Conservation (phyloP, 2,888 invertebrate genomes). For the Calliscelio sp. region DNA sequence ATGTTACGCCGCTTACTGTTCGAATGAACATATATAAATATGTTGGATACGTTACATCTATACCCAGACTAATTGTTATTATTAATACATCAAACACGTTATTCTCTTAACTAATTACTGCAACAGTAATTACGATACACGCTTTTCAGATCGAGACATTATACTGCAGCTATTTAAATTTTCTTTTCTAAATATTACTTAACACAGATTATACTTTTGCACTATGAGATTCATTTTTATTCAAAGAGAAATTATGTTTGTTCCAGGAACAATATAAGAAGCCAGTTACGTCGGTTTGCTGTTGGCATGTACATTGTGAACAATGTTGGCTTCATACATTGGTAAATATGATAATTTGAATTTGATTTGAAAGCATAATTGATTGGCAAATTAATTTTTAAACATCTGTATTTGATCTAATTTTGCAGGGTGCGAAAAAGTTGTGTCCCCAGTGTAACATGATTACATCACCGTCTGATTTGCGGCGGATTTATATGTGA, state of each 20-base stretch:
- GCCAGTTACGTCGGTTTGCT: constrained; percentile 96
- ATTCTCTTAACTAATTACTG: constrained; percentile 44
- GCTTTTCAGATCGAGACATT: constrained; percentile 13
- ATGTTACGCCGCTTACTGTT: constrained; percentile 33
- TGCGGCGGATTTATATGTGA: constrained; percentile 96
- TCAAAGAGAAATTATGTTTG: constrained; percentile 8
- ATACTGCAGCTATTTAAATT: no score
- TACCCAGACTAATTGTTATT: constrained; percentile 48
- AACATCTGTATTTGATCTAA: no score
- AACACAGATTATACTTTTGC: no score
- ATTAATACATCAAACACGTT: constrained; percentile 52
- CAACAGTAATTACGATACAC: constrained; percentile 30
- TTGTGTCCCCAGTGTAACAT: constrained; percentile 98
- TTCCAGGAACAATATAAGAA: constrained; percentile 92
- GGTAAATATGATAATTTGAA: no score
- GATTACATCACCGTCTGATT: constrained; percentile 95
- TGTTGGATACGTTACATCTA: constrained; percentile 8
- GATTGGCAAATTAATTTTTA: no score
- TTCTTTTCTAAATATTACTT: no score
- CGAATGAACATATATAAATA: constrained; percentile 32
- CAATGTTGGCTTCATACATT: constrained; percentile 91
- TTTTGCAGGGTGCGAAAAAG: constrained; percentile 92
- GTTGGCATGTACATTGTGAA: constrained; percentile 99
- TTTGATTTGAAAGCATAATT: no score
- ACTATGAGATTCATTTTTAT: no score